These are phyloP conservation scores for Tichodroma muraria DNA, from an alignment of 2,113 vertebrate genomes.

Conservation along the genomic window DNA sequence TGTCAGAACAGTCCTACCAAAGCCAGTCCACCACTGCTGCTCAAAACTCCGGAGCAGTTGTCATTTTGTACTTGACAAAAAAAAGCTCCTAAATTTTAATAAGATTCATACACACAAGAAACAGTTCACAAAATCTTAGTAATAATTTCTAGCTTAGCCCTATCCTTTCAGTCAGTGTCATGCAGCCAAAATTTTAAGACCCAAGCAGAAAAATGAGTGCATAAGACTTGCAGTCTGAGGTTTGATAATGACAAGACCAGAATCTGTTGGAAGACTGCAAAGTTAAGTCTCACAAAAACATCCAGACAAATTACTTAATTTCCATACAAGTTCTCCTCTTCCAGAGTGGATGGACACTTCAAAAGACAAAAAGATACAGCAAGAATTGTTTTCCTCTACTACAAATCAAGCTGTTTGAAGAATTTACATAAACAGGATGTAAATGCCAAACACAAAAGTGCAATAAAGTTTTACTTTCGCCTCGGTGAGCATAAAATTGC, in stretches of 20 bases:
- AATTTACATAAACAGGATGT: slow-evolving; percentile 60
- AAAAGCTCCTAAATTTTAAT: neutral
- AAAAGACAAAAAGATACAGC: slow-evolving; percentile 54
- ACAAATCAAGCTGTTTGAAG: slow-evolving; percentile 59
- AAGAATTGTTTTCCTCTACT: slow-evolving; percentile 43
- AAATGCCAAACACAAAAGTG: slow-evolving; percentile 46
- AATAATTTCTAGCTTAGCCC: neutral
- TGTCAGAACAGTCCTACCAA: neutral
- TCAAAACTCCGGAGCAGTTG: neutral
- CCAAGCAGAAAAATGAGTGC: neutral
- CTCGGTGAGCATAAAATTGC: neutral
- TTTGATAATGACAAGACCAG: slow-evolving; percentile 27
- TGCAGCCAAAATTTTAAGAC: neutral
- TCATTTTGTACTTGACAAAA: neutral
- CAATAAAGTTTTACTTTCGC: slow-evolving; percentile 50
- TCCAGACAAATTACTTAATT: slow-evolving; percentile 62
- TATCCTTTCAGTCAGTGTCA: neutral
- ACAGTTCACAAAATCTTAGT: neutral
- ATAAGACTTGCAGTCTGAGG: neutral
- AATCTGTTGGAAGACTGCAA: slow-evolving; percentile 14
- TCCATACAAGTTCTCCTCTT: slow-evolving; percentile 55
- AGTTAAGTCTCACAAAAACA: slow-evolving; percentile 41
- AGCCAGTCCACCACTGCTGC: neutral
- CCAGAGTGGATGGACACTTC: slow-evolving; percentile 46
- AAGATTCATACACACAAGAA: neutral